phyloP scores from a whole-genome alignment of 2,113 vertebrate species.

The Nestor notabilis region DNA sequence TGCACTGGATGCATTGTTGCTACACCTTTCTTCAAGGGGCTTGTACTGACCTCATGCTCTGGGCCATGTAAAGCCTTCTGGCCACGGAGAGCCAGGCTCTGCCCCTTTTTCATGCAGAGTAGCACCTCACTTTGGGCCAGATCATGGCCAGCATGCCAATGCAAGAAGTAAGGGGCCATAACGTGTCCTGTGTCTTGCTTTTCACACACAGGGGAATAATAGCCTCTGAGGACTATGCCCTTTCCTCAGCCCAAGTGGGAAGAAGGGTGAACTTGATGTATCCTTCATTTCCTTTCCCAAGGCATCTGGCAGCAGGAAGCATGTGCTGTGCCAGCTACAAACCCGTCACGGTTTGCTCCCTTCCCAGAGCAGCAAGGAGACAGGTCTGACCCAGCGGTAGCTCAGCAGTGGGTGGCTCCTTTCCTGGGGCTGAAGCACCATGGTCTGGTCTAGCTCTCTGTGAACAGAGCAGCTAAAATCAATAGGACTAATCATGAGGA shows the following conservation, averaged over 20 bases:
- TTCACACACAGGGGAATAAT: conserved; percentile 52
- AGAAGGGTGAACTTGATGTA: conserved; percentile 44
- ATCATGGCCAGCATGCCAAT: conserved; percentile 57
- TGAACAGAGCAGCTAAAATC: conserved; percentile 11
- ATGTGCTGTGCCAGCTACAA: conserved; percentile 42
- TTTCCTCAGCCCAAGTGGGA: conserved; percentile 25
- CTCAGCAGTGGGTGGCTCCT: conserved; percentile 36
- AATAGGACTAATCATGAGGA: conserved; percentile 49
- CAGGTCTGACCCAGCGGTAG: background rate
- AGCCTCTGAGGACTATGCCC: conserved; percentile 27
- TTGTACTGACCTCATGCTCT: conserved; percentile 53
- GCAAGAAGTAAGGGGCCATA: conserved; percentile 9
- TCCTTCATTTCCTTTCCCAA: conserved; percentile 59
- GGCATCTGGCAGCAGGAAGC: conserved; percentile 50
- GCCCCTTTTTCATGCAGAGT: conserved; percentile 55
- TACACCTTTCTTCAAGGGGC: conserved; percentile 41
- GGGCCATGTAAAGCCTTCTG: conserved; percentile 55
- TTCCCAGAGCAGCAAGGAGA: conserved; percentile 28
- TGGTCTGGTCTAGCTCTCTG: background rate
- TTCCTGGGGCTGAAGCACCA: background rate
- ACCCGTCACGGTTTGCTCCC: conserved; percentile 2
- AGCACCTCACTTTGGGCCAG: conserved; percentile 48
- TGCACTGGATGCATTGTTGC: conserved; percentile 10
- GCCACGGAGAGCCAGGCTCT: conserved; percentile 16
- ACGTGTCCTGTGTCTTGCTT: conserved; percentile 33